Evolutionary conservation across 2,113 vertebrate genomes (phyloP).

Genomic region (Pteropus alecto): DNA sequence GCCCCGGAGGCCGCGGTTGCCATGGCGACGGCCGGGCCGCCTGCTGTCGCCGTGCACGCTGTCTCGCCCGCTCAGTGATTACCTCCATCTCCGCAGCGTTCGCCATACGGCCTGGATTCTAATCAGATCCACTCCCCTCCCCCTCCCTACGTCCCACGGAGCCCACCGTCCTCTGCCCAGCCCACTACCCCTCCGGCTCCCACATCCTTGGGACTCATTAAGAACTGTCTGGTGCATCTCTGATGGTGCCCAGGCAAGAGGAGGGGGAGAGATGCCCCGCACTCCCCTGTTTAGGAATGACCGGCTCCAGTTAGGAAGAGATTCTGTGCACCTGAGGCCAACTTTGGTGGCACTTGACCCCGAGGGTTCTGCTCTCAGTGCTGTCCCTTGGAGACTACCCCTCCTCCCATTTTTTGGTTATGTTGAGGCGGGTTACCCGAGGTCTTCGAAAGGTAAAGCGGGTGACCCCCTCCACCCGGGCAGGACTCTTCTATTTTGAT

Average conservation of each 20-base stretch:
- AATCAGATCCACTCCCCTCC: conserved; percentile 74
- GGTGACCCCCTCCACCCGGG: not conserved
- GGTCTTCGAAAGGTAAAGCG: too few relatives aligned
- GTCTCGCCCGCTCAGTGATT: conserved; percentile 82
- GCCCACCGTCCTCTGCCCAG: conserved; percentile 21
- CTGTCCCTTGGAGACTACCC: not conserved
- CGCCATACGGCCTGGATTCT: conserved; percentile 77
- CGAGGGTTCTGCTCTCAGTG: not conserved
- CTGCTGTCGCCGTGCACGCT: conserved; percentile 78
- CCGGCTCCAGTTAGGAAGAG: not conserved
- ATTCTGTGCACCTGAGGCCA: not conserved
- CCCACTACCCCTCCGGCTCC: not conserved
- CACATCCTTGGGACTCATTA: conserved; percentile 5
- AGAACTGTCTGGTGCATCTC: not conserved
- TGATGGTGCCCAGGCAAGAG: not conserved
- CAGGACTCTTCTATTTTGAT: not conserved
- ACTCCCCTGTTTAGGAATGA: not conserved
- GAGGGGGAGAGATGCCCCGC: not conserved
- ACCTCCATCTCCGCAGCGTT: conserved; percentile 78
- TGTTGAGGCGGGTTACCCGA: not conserved
- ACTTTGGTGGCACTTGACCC: not conserved
- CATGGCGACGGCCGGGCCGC: conserved; percentile 80
- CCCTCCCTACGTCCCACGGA: not conserved
- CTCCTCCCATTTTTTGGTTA: not conserved
- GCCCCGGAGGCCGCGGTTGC: conserved; percentile 83